These are phyloP conservation scores for Nesidiocoris tenuis DNA, from an alignment of 2,888 invertebrate genomes.

Conservation along the genomic window DNA sequence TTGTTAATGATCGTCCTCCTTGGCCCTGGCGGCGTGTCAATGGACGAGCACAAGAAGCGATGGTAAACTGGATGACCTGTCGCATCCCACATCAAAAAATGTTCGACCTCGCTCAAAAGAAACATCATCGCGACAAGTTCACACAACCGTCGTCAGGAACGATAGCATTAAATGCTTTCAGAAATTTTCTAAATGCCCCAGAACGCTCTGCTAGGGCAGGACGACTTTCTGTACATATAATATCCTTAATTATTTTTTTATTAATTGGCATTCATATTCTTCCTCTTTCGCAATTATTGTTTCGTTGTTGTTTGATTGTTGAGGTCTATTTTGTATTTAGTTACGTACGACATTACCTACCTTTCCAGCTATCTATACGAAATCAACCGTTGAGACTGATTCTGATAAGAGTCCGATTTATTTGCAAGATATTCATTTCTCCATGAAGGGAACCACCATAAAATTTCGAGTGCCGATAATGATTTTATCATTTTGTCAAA, in stretches of 20 bases:
- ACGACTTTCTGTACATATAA: background rate
- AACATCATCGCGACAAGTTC: background rate
- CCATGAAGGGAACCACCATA: too few species aligned
- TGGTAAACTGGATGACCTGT: slow-evolving; percentile 63
- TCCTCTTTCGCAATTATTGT: background rate
- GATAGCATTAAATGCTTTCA: background rate
- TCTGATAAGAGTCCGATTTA: too few species aligned
- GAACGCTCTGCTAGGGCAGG: background rate
- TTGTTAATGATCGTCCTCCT: slow-evolving; percentile 96
- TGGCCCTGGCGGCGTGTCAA: slow-evolving; percentile 97
- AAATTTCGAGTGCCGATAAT: too few species aligned
- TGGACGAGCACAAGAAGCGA: slow-evolving; percentile 99
- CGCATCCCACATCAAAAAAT: slow-evolving; percentile 20
- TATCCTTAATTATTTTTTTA: background rate
- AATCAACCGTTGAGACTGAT: background rate
- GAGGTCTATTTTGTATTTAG: background rate
- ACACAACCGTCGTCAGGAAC: background rate
- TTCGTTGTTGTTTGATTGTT: background rate
- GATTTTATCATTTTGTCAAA: too few species aligned
- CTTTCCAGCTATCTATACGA: background rate
- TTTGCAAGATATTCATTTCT: too few species aligned
- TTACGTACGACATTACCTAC: background rate
- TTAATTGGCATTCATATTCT: background rate
- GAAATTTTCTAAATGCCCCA: background rate
- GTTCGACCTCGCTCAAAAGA: background rate